These are phyloP conservation scores for Oostethus manadensis DNA, from an alignment of 2,113 vertebrate genomes.

Conservation along the genomic window DNA sequence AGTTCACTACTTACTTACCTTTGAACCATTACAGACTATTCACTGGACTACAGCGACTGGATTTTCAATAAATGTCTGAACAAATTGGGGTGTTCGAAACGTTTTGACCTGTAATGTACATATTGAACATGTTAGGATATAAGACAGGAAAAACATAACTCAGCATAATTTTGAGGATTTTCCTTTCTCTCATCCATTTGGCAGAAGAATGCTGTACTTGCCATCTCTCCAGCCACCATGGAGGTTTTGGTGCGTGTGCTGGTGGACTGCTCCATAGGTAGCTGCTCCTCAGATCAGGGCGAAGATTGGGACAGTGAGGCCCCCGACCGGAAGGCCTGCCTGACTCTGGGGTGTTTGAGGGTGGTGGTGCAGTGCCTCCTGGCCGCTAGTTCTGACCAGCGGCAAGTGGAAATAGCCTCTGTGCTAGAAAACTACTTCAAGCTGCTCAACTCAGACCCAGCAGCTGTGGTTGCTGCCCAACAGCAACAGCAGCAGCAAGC, in stretches of 20 bases:
- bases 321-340: constrained; percentile 82
- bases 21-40: too few relatives aligned
- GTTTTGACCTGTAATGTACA: too few relatives aligned
- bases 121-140: too few relatives aligned
- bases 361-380: constrained; percentile 94
- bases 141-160: not conserved
- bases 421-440: constrained; percentile 97
- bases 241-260: constrained; percentile 92
- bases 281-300: constrained; percentile 67
- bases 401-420: constrained; percentile 91
- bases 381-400: constrained; percentile 92
- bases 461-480: constrained; percentile 65
- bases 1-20: too few relatives aligned
- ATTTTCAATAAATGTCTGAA: too few relatives aligned
- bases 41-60: too few relatives aligned
- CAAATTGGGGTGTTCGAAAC: too few relatives aligned
- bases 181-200: constrained; percentile 3
- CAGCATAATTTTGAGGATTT: not conserved
- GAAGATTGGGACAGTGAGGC: constrained; percentile 80
- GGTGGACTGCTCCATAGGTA: constrained; percentile 78
- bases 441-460: constrained; percentile 90
- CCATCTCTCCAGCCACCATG: constrained; percentile 96
- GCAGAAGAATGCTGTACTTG: constrained; percentile 90
- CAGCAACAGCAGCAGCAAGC: constrained; percentile 55
- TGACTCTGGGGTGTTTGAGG: constrained; percentile 89